phyloP scores from a whole-genome alignment of 92 coral and sea anemone genomes.

The Pocillopora grandis region DNA sequence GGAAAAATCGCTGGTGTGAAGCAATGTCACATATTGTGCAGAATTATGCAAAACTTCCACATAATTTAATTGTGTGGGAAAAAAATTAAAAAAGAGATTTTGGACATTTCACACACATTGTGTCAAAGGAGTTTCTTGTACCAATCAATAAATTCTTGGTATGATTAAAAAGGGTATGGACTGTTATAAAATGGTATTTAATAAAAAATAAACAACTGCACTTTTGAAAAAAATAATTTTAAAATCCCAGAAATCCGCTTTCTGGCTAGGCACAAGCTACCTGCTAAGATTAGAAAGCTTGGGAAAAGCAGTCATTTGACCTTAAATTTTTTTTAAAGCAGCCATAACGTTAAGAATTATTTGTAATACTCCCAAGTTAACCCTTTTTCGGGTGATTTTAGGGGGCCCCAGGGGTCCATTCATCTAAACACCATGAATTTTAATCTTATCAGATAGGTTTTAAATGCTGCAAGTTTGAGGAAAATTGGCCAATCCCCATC shows the following conservation, averaged over 20 bases:
- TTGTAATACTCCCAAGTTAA: constrained; percentile 3
- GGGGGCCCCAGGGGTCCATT: background rate
- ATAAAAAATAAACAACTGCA: constrained; percentile 10
- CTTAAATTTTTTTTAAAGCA: background rate
- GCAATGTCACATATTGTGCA: background rate
- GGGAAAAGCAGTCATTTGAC: background rate
- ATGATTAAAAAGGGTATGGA: background rate
- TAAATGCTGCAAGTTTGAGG: constrained; percentile 5
- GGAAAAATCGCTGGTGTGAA: too few species aligned
- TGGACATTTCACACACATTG: background rate
- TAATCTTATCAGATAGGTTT: constrained; percentile 2
- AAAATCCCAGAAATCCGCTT: constrained; percentile 12
- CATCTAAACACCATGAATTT: background rate
- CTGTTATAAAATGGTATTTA: background rate
- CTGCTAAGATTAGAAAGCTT: background rate
- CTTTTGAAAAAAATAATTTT: constrained; percentile 7
- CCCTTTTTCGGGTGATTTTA: background rate
- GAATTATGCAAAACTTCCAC: background rate
- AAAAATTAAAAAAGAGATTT: background rate
- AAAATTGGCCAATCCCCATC: background rate
- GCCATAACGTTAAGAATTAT: constrained; percentile 8
- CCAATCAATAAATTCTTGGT: constrained; percentile 12
- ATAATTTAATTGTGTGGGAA: background rate
- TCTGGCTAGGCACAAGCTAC: constrained; percentile 3
- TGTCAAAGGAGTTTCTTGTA: constrained; percentile 7